Conservation (phyloP, 1,140 invertebrate species). For the Whitmania pigra region DNA sequence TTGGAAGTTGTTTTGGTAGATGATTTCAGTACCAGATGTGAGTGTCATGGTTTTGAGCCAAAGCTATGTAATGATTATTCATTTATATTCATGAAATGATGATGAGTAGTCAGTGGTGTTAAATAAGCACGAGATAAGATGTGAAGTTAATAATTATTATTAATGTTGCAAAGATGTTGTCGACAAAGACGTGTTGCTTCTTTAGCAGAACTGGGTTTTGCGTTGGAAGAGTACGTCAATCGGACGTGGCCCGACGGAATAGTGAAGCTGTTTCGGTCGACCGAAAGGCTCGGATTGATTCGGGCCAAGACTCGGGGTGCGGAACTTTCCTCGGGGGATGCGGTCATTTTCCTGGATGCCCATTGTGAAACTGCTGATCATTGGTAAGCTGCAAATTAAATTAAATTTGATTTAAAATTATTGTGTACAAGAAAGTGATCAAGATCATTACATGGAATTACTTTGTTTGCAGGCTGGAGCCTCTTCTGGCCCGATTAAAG, state of each 20-base stretch:
- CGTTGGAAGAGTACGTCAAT: slow-evolving; percentile 53
- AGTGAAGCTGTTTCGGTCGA: slow-evolving; percentile 55
- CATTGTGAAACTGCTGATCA: slow-evolving; percentile 85
- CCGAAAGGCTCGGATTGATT: slow-evolving; percentile 51
- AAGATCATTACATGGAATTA: not conserved
- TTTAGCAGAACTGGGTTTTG: slow-evolving; percentile 72
- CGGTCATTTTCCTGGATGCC: slow-evolving; percentile 92
- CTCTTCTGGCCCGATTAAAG: slow-evolving; percentile 80
- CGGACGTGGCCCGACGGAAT: slow-evolving; percentile 38
- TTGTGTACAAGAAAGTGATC: not conserved
- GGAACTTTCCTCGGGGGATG: slow-evolving; percentile 65
- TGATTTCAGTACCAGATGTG: slow-evolving; percentile 45
- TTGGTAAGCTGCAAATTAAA: slow-evolving; percentile 61
- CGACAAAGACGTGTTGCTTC: slow-evolving; percentile 39
- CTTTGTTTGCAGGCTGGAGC: slow-evolving; percentile 66
- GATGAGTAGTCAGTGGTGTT: no score
- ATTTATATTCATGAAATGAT: no score
- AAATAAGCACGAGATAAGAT: not conserved
- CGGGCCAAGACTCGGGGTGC: slow-evolving; percentile 78
- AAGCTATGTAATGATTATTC: no score
- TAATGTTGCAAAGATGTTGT: slow-evolving; percentile 53
- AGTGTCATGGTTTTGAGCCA: slow-evolving; percentile 10
- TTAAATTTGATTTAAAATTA: no score
- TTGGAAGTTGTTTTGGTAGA: slow-evolving; percentile 78
- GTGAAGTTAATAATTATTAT: not conserved